phyloP scores from a whole-genome alignment of 2,797 vertebrate genomes.

The Spondyliosoma cantharus region DNA sequence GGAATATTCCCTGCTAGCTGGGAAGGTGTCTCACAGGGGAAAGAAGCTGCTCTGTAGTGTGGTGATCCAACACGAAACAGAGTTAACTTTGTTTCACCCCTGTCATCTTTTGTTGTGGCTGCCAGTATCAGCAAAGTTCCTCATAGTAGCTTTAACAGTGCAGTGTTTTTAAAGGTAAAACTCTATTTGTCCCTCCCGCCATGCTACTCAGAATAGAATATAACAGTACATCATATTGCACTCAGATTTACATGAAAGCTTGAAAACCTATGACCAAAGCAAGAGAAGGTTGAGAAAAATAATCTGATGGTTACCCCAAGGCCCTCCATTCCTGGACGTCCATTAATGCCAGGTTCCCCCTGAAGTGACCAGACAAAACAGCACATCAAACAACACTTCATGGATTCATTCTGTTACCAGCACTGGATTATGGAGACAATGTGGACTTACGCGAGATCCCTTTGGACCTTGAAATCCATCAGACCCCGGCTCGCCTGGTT shows the following conservation, averaged over 20 bases:
- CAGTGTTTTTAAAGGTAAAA: neutral
- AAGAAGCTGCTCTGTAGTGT: no score
- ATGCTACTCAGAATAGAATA: neutral
- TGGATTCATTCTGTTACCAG: slow-evolving; percentile 33
- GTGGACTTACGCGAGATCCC: slow-evolving; percentile 76
- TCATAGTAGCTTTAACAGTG: no score
- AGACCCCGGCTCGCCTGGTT: slow-evolving; percentile 76
- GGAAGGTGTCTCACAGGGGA: no score
- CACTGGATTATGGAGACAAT: slow-evolving; percentile 52
- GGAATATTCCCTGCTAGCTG: no score
- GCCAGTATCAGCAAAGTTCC: no score
- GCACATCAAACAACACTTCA: slow-evolving; percentile 33
- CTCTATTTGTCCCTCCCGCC: neutral
- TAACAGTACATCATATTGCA: neutral
- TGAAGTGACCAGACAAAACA: slow-evolving; percentile 72
- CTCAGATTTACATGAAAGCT: neutral
- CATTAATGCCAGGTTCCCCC: slow-evolving; percentile 88
- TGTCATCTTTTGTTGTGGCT: no score
- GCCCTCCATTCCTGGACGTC: slow-evolving; percentile 86
- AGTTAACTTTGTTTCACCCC: no score
- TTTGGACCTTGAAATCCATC: slow-evolving; percentile 76
- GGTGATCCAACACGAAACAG: no score
- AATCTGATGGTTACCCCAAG: slow-evolving; percentile 80
- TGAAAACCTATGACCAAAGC: neutral
- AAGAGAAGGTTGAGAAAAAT: neutral